Evolutionary conservation across 1,140 invertebrate genomes (phyloP), one percentile per base, ranked within the genome.

Genomic region (Polypedilum vanderplanki): DNA sequence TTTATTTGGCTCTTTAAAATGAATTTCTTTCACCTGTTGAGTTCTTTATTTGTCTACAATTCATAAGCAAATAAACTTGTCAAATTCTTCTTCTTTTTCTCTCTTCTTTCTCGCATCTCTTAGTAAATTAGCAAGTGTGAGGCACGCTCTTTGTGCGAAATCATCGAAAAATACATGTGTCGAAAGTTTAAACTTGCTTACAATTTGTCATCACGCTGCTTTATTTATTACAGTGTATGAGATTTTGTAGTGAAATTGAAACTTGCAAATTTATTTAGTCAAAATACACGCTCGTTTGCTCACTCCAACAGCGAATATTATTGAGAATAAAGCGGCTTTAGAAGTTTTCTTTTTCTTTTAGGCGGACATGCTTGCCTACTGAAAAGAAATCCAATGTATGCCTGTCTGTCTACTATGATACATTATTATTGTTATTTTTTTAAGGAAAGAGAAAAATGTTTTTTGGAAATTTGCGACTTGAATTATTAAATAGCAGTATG

Each of bases 391-490:
- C 2, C 5, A 33, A 5, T 33, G 24, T 33, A 33, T 33, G 24
- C 24, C 24, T 33, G 24, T 5, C 24, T 33, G 24, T 33, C 24
- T 33, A 33, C 24, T 33, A n/a, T n/a, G n/a, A n/a, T n/a, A 5
- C 24, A 33, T 33, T 33, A 33, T 33, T 33, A 5, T 33, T 33
- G 5, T 33, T 33, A 33, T 33, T 33, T 33, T 33, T 33, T 33
- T 33, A 33, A 33, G 24, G 24, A 33, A 33, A 33, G 24, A 33
- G 24, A 33, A 33, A 33, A 33, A 57, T 57, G 10, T 57, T n/a
- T 57, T 57, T 57, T n/a, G 46, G 46, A 57, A 57, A 57, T 57
- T 57, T n/a, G 46, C 46, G 24, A 57, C 46, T 57, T 57, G 12
- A 4, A 57, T 12, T 15, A 57, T 12, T 57, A 57, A 57, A 57